Percentiles rank a stretch among this genome's conserved stretches.
phyloP scores from a whole-genome alignment of 1,140 invertebrate species.

The Drosophila willistoni region DNA sequence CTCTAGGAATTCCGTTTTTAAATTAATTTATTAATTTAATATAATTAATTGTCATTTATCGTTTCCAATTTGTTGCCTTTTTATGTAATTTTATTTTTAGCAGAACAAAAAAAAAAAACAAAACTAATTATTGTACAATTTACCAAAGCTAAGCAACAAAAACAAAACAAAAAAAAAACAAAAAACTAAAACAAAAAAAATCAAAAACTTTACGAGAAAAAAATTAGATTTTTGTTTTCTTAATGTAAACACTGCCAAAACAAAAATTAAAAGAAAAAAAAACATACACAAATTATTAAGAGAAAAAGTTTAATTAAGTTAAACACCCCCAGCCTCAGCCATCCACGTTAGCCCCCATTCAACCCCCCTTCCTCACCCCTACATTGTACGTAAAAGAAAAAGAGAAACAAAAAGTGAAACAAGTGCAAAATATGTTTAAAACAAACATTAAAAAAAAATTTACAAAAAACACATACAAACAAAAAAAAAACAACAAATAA shows the following conservation, averaged over 20 bases:
- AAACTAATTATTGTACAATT: conserved; percentile 66
- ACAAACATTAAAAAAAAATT: conserved; percentile 50
- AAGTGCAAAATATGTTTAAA: conserved; percentile 82
- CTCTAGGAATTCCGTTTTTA: conserved; percentile 24
- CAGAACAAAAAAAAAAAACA: background rate
- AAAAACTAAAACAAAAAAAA: conserved; percentile 35
- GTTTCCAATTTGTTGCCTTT: conserved; percentile 53
- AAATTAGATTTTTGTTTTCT: conserved; percentile 59
- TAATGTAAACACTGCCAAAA: conserved; percentile 77
- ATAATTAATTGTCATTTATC: conserved; percentile 43
- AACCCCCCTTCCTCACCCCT: background rate
- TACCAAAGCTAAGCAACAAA: conserved; percentile 70
- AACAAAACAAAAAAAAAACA: conserved; percentile 27
- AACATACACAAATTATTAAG: conserved; percentile 28
- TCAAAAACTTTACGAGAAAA: conserved; percentile 19
- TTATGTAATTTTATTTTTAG: conserved; percentile 37
- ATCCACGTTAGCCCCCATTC: background rate
- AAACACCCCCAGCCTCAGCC: background rate
- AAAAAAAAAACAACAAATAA: conserved; percentile 28
- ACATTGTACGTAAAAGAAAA: conserved; percentile 14
- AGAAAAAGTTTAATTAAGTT: conserved; percentile 32
- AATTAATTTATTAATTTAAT: conserved; percentile 35
- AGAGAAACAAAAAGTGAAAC: conserved; percentile 49
- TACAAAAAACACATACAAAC: conserved; percentile 39
- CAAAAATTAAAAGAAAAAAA: conserved; percentile 52